Percentiles rank a stretch among this genome's conserved stretches.
phyloP scores from a whole-genome alignment of 2,888 invertebrate species.

The Endotricha flammealis region DNA sequence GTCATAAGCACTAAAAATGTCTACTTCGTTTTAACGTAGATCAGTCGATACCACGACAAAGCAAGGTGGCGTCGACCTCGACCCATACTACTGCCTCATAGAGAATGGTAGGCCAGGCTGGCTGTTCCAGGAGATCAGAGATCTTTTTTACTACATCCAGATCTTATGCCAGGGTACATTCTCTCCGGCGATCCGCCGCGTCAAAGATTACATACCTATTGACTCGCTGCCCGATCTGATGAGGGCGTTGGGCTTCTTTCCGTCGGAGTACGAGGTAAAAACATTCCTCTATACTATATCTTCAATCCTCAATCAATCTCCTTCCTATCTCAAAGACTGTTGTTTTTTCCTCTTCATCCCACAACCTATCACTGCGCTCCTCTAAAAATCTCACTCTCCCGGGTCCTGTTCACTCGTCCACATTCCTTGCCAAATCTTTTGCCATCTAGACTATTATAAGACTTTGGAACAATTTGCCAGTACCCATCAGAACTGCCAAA shows the following conservation, averaged over 20 bases:
- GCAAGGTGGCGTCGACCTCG: conserved; percentile 76
- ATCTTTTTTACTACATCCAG: conserved; percentile 87
- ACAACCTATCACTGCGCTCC: too few relatives aligned
- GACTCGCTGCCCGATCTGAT: conserved; percentile 85
- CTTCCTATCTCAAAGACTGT: too few relatives aligned
- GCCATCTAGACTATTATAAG: too few relatives aligned
- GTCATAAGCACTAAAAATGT: not conserved
- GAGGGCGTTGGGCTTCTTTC: conserved; percentile 86
- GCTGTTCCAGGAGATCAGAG: conserved; percentile 84
- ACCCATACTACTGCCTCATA: conserved; percentile 84
- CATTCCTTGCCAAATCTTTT: too few relatives aligned
- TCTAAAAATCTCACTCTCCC: too few relatives aligned
- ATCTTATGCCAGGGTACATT: conserved; percentile 84
- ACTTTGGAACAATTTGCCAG: too few relatives aligned
- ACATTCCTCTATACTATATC: too few relatives aligned
- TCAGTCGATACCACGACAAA: conserved; percentile 68
- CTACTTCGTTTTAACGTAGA: conserved; percentile 45
- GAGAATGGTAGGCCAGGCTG: conserved; percentile 84
- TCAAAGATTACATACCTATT: conserved; percentile 80
- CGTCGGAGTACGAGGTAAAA: conserved; percentile 87
- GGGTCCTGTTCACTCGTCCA: too few relatives aligned
- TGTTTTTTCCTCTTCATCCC: too few relatives aligned
- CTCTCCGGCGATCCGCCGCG: conserved; percentile 77
- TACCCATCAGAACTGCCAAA: too few relatives aligned
- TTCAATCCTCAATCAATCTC: too few relatives aligned